Base-by-base conservation (phyloP, 2,888 invertebrate genomes). In the Latheticus oryzae region DNA sequence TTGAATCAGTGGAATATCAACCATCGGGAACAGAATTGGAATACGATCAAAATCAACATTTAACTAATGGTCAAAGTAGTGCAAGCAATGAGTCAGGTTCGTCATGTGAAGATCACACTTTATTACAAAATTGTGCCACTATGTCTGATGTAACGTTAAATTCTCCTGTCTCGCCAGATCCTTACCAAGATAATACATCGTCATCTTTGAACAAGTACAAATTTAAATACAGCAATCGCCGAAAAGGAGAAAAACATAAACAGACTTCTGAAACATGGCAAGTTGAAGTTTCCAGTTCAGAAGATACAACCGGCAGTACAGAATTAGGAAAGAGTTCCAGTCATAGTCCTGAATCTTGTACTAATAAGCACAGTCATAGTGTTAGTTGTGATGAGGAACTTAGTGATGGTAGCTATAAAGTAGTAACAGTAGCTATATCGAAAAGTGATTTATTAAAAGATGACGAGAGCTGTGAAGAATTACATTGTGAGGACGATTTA, bases 71-170 rank as follows among this genome's bases (percentile, higher is more conserved):
- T 2, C 73, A 72, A 58, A 72, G 69, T 56, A 70, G 65, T 43
- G 67, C 68, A 24, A 68, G 66, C 53, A 69, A 71, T 21, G 73
- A 71, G 52, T 69, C 74, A 1, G 71, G 67, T 32, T 73, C 74
- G 12, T 73, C 74, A 8, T 73, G 75, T 45, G 76, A 78, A 60
- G 79, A 79, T 61, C 74, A 72, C 43, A 78, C 78, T 1, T 66
- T 79, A 4, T 64, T 78, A 33, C 73, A 76, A 55, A 78, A 76
- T 55, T 78, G 77, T 54, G 73, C 76, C 3, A 73, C 74, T 1
- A 77, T 78, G 75, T 76, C 78, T 5, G 79, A 79, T 61, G 78
- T 79, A 3, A 78, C 78, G n/a, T 62, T 79, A 21, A 75, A 76
- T 45, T 77, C 78, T 5, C 79, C 78, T 5, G 74, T 78, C 47